These are phyloP conservation scores for Ochropleura leucogaster DNA, from an alignment of 2,888 invertebrate genomes.

Conservation along the genomic window DNA sequence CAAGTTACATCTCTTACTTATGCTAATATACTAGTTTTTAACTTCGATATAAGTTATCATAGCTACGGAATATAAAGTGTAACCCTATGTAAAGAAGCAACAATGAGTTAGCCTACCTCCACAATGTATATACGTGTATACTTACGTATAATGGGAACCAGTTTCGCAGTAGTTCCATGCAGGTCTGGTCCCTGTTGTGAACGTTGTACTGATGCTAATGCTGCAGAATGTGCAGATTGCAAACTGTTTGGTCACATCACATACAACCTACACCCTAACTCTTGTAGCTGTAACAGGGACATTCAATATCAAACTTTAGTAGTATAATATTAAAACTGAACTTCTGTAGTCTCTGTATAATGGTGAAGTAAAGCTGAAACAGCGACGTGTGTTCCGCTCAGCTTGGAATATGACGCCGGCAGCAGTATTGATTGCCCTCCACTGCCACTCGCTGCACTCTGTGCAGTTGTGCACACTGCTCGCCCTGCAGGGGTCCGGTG, in stretches of 20 bases:
- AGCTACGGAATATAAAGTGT: neutral
- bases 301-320: neutral
- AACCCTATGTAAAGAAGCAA: neutral
- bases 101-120: neutral
- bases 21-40: neutral
- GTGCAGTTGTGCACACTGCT: neutral
- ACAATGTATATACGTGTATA: neutral
- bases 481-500: neutral
- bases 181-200: too few species aligned
- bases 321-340: neutral
- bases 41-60: too few species aligned
- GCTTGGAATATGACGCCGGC: constrained; percentile 42
- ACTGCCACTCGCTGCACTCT: constrained; percentile 6
- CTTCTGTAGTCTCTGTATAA: constrained; percentile 14
- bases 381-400: constrained; percentile 27
- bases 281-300: neutral
- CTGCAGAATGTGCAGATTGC: neutral
- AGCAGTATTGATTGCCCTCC: constrained; percentile 39
- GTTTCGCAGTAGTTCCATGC: neutral
- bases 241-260: neutral
- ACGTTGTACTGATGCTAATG: neutral
- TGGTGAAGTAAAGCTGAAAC: constrained; percentile 19
- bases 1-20: constrained; percentile 3
- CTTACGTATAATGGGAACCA: too few species aligned
- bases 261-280: neutral